Base-by-base conservation (phyloP, 2,113 vertebrate genomes). In the Ia io region DNA sequence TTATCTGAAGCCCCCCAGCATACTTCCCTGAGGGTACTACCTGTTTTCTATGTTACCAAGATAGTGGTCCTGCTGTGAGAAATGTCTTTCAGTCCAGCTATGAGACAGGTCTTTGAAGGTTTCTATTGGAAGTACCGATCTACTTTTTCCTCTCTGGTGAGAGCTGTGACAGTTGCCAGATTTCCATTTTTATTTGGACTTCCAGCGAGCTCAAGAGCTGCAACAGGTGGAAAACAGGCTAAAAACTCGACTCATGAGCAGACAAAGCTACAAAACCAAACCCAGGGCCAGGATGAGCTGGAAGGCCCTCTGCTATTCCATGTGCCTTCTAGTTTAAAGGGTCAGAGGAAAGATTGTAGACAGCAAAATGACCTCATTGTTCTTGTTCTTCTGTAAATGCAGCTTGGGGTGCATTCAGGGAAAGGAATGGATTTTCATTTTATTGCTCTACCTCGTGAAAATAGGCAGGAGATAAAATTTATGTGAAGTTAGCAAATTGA, bases 321-420 rank as follows among this genome's bases (percentile, higher is more conserved):
- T 32, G 3, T 82, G 23, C 35, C 70, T 59, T 89, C 44, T n/a
- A 47, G 44, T 90, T 73, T 42, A 13, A 86, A 86, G 61, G 40
- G 40, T 80, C 61, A 56, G 11, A 65, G 59, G 61, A 80, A 42
- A 91, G 4, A 14, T 25, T 47, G 59, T 17, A 42, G 35, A 86
- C 9, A 56, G n/a, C 40, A 69, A 22, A 71, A 18, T 90, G 23
- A 47, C 67, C 23, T 92, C 71, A 47, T 28, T 59, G 20, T 65
- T 63, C 23, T 59, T 82, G 30, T 23, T 90, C 37, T 88, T 51
- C 80, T 56, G 1, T 63, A 91, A 84, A 30, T 61, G 40, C 44
- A 74, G 59, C 10, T 53, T 71, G 44, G 63, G 32, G 18, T 0
- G 1, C 0, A 0, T 0, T 61, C 89, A 0, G 88, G 0, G 44